Evolutionary conservation across 2,888 invertebrate species (phyloP).

Genomic region (Calameuta filiformis): DNA sequence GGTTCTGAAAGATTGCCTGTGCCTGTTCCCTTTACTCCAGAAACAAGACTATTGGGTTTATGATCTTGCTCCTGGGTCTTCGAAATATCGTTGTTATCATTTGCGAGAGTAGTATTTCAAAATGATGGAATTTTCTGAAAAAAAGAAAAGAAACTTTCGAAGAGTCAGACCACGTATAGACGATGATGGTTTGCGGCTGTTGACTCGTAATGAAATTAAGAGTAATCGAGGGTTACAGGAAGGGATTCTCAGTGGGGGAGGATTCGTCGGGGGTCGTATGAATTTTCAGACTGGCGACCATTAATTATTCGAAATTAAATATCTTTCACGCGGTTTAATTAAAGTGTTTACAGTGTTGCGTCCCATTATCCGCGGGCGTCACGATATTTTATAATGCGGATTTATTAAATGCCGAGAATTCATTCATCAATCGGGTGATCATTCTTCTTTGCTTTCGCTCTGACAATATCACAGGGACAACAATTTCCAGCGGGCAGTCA

Average conservation of each 20-base stretch:
- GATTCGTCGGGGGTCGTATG: constrained; percentile 41
- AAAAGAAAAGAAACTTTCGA: background rate
- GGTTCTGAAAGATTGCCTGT: background rate
- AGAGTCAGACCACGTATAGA: background rate
- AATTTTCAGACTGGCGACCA: constrained; percentile 41
- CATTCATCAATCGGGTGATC: constrained; percentile 40
- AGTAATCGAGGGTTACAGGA: constrained; percentile 39
- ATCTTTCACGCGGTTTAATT: constrained; percentile 56
- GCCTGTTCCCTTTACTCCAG: background rate
- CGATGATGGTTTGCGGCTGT: constrained; percentile 28
- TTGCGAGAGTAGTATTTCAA: background rate
- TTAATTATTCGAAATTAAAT: constrained; percentile 63
- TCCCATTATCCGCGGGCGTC: constrained; percentile 20
- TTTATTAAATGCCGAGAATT: constrained; percentile 44
- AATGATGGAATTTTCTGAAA: background rate
- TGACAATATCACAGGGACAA: background rate
- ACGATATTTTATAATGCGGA: constrained; percentile 44
- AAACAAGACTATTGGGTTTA: background rate
- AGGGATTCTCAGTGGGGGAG: constrained; percentile 28
- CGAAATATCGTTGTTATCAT: background rate
- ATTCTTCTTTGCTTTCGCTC: background rate
- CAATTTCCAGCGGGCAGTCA: background rate
- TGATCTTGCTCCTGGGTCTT: background rate
- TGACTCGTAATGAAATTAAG: constrained; percentile 53
- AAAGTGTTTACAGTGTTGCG: constrained; percentile 57